Evolutionary conservation across 1,140 invertebrate genomes (phyloP).

Genomic region (Colletes gigas): DNA sequence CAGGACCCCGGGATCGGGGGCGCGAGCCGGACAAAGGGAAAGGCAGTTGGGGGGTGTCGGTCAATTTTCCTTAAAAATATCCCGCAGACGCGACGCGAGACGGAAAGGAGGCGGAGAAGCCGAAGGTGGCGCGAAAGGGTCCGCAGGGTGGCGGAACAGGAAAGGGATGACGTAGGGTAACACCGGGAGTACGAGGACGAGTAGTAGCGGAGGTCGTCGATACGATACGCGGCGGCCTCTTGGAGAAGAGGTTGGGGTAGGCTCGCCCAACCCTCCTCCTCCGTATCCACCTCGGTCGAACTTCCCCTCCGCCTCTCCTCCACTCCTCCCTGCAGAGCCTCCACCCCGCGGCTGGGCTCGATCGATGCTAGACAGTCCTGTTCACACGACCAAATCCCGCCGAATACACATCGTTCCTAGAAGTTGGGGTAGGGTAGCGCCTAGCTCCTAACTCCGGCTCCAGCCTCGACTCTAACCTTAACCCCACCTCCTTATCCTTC

Average conservation of each 20-base stretch:
- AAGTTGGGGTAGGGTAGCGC: constrained; percentile 46
- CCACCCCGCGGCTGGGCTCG: constrained; percentile 57
- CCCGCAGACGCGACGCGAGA: constrained; percentile 60
- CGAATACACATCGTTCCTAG: constrained; percentile 67
- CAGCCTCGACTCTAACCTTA: constrained; percentile 7
- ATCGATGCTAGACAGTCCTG: constrained; percentile 82
- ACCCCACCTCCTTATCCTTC: background rate
- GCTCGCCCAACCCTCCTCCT: constrained; percentile 66
- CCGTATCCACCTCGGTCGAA: constrained; percentile 34
- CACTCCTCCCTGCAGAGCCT: constrained; percentile 51
- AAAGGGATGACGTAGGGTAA: constrained; percentile 64
- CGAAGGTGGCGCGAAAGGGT: constrained; percentile 53
- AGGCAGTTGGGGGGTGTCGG: constrained; percentile 53
- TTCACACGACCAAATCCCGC: constrained; percentile 77
- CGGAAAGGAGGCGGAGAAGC: constrained; percentile 31
- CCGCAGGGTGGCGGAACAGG: constrained; percentile 54
- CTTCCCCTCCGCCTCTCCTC: constrained; percentile 40
- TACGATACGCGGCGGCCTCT: constrained; percentile 73
- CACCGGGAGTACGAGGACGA: constrained; percentile 31
- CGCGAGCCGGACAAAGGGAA: constrained; percentile 60
- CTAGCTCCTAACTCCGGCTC: constrained; percentile 6
- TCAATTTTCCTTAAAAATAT: constrained; percentile 71
- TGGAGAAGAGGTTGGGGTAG: constrained; percentile 79
- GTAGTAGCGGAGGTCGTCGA: constrained; percentile 77
- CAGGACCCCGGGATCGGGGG: constrained; percentile 16